Conservation (phyloP, 2,113 vertebrate genomes). For the Mobula hypostoma region DNA sequence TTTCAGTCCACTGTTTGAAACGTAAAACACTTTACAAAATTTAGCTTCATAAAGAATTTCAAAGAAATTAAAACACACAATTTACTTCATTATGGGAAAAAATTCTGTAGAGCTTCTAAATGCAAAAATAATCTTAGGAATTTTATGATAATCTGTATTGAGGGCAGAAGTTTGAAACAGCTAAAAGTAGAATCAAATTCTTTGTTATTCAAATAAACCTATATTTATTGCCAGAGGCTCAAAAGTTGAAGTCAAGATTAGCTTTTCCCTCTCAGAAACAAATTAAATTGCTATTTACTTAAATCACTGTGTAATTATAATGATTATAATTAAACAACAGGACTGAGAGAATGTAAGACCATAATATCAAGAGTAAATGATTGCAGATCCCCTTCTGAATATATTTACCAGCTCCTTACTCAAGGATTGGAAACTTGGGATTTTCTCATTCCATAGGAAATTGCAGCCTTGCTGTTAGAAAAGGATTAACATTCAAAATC, state of each 20-base stretch:
- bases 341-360: background rate
- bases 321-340: background rate
- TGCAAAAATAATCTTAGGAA: background rate
- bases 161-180: background rate
- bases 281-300: background rate
- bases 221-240: background rate
- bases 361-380: background rate
- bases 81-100: background rate
- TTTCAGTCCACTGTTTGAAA: background rate
- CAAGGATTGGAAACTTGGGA: background rate
- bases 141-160: background rate
- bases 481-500: background rate
- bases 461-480: too few species aligned
- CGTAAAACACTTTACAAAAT: background rate
- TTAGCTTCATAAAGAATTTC: background rate
- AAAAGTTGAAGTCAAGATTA: background rate
- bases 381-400: background rate
- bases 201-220: conserved; percentile 28
- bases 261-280: background rate
- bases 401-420: background rate
- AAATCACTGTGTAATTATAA: background rate
- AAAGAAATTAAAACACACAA: background rate
- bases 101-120: too few species aligned
- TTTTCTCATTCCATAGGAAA: background rate
- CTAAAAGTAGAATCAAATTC: background rate